These are phyloP conservation scores for Austrofundulus limnaeus DNA, from an alignment of 2,113 vertebrate genomes.

Conservation along the genomic window DNA sequence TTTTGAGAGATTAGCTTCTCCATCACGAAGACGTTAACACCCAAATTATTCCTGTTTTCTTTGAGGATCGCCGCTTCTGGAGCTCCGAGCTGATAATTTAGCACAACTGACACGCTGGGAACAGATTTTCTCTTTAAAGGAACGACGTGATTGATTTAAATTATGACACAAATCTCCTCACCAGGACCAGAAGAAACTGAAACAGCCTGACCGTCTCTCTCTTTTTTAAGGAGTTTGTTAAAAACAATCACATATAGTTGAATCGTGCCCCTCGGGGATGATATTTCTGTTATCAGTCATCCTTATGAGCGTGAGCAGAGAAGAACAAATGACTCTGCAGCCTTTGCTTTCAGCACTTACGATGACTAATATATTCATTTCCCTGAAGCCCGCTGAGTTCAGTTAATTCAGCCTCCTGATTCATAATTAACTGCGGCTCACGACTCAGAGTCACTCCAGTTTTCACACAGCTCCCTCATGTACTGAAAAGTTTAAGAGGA, in stretches of 20 bases:
- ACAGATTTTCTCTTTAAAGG: slow-evolving; percentile 18
- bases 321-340: not conserved
- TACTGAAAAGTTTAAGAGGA: not conserved
- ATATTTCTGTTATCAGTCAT: not conserved
- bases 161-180: slow-evolving; percentile 3
- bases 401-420: slow-evolving; percentile 27
- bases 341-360: not conserved
- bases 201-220: not conserved
- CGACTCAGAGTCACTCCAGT: slow-evolving; percentile 3
- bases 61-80: slow-evolving; percentile 7
- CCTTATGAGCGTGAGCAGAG: not conserved
- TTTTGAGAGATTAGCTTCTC: slow-evolving; percentile 44
- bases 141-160: slow-evolving; percentile 11
- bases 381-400: slow-evolving; percentile 14
- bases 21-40: slow-evolving; percentile 34
- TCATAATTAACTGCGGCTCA: slow-evolving; percentile 20
- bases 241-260: not conserved
- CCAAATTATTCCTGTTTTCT: slow-evolving; percentile 21
- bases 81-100: slow-evolving; percentile 26
- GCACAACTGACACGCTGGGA: slow-evolving; percentile 16
- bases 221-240: not conserved
- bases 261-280: not conserved
- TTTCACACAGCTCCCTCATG: not conserved
- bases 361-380: slow-evolving; percentile 18
- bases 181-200: slow-evolving; percentile 4